Percentiles rank a stretch among this genome's conserved stretches.
Conservation (phyloP, 1,140 invertebrate genomes). For the Micrasema longulum region DNA sequence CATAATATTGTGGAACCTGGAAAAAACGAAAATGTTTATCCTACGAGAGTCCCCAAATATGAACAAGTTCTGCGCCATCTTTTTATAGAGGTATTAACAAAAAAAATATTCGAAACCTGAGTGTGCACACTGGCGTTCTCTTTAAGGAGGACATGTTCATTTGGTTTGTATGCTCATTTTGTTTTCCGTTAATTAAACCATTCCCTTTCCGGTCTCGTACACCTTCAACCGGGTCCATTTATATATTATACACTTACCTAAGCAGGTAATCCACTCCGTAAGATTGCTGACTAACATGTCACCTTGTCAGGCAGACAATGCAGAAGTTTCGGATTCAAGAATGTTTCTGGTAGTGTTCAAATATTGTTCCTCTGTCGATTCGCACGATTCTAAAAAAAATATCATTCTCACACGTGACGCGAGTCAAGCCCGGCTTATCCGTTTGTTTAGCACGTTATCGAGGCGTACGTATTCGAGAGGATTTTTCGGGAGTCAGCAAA, state of each 20-base stretch:
- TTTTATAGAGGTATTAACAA: no score
- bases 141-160: no score
- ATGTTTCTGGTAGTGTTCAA: slow-evolving; percentile 12
- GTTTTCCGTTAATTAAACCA: slow-evolving; percentile 37
- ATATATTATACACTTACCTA: no score
- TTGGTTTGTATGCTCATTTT: neutral
- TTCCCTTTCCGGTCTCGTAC: slow-evolving; percentile 22
- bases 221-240: neutral
- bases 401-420: slow-evolving; percentile 38
- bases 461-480: slow-evolving; percentile 35
- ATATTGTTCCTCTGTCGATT: slow-evolving; percentile 18
- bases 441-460: slow-evolving; percentile 38
- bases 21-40: no score
- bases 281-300: slow-evolving; percentile 2
- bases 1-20: no score
- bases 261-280: no score
- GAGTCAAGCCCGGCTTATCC: neutral
- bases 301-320: neutral
- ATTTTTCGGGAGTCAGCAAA: slow-evolving; percentile 28
- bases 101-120: no score
- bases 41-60: no score
- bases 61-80: no score
- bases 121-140: no score
- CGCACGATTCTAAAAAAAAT: slow-evolving; percentile 31
- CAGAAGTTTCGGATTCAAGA: slow-evolving; percentile 28